Evolutionary conservation across 64 coral and sea anemone genomes (phyloP).

Genomic region (Porites australiensis): DNA sequence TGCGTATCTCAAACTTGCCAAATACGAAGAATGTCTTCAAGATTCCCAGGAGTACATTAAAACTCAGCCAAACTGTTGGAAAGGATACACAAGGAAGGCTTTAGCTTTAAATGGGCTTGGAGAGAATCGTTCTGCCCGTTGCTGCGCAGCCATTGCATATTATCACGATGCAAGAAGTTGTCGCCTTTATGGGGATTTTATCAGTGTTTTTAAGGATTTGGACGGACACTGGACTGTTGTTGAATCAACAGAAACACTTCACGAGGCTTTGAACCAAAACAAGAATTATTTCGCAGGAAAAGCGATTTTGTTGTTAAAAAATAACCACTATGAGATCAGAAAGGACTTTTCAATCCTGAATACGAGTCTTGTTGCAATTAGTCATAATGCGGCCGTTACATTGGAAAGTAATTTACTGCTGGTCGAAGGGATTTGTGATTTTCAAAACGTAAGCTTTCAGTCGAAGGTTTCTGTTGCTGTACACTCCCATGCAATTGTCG

Average conservation of each 20-base stretch:
- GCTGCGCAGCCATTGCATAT: conserved; percentile 46
- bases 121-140: neutral
- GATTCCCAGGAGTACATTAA: conserved; percentile 36
- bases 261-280: neutral
- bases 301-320: neutral
- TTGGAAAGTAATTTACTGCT: neutral
- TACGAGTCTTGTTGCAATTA: neutral
- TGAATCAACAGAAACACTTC: neutral
- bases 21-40: conserved; percentile 34
- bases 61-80: conserved; percentile 35
- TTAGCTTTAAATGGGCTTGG: conserved; percentile 16
- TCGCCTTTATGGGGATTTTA: neutral
- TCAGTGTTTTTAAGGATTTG: neutral
- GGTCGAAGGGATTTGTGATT: neutral
- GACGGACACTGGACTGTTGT: neutral
- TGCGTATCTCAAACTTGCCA: conserved; percentile 26
- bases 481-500: neutral
- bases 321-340: neutral
- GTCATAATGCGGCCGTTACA: neutral
- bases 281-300: neutral
- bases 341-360: no score
- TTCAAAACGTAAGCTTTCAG: neutral
- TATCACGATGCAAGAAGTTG: neutral
- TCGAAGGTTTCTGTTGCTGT: neutral
- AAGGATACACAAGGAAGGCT: conserved; percentile 49